Evolutionary conservation across 1,140 invertebrate species (phyloP).

Genomic region (Drosophila busckii): DNA sequence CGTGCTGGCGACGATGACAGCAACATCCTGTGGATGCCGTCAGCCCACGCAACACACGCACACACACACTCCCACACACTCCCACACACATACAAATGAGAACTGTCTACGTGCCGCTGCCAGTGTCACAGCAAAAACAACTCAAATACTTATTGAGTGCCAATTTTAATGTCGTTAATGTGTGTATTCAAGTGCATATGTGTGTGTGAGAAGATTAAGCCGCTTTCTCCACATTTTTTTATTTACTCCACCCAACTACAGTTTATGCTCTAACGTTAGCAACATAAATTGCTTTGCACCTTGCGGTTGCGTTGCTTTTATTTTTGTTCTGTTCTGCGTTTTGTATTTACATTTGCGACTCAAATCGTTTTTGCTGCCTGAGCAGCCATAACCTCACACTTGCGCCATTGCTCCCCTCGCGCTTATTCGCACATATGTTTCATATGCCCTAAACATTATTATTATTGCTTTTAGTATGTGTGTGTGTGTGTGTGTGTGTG

Average conservation of each 20-base stretch:
- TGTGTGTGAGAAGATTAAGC: slow-evolving; percentile 41
- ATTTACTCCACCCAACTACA: slow-evolving; percentile 13
- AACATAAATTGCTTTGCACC: slow-evolving; percentile 46
- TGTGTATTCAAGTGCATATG: slow-evolving; percentile 11
- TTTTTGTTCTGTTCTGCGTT: no score
- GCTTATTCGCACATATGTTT: slow-evolving; percentile 49
- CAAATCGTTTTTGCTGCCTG: slow-evolving; percentile 74
- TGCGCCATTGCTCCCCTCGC: not conserved
- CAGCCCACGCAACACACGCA: no score
- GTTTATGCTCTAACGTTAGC: slow-evolving; percentile 43
- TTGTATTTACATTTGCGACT: slow-evolving; percentile 56
- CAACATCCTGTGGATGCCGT: no score
- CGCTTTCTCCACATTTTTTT: slow-evolving; percentile 27
- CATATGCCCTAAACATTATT: slow-evolving; percentile 44
- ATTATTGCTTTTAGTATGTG: slow-evolving; percentile 38
- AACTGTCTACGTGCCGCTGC: slow-evolving; percentile 8
- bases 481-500: not conserved
- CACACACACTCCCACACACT: no score
- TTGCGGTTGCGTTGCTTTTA: no score
- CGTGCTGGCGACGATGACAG: slow-evolving; percentile 23
- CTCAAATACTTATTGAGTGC: slow-evolving; percentile 71
- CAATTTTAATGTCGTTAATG: slow-evolving; percentile 71
- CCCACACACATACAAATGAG: slow-evolving; percentile 14
- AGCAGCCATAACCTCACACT: slow-evolving; percentile 28
- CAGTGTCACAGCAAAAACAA: slow-evolving; percentile 47